Evolutionary conservation across 1,140 invertebrate species (phyloP).

Genomic region (Scaptomyza pallida): DNA sequence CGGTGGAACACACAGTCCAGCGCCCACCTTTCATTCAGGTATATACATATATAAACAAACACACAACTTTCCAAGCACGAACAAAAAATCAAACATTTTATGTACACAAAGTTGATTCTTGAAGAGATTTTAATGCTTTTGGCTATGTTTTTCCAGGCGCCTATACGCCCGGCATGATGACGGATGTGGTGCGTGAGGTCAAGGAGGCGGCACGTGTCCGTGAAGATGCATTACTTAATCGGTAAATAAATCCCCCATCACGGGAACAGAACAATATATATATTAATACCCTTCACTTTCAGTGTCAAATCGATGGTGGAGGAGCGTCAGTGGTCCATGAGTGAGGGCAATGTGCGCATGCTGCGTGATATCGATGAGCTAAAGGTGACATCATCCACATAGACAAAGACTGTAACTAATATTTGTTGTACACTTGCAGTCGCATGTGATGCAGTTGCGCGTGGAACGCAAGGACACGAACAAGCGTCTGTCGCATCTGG

Average conservation of each 20-base stretch:
- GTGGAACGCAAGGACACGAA: conserved; percentile 76
- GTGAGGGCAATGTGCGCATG: conserved; percentile 84
- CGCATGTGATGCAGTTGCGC: conserved; percentile 71
- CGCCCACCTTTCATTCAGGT: conserved; percentile 84
- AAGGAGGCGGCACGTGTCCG: conserved; percentile 89
- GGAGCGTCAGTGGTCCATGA: conserved; percentile 85
- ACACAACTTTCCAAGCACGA: not conserved
- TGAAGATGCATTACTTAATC: conserved; percentile 88
- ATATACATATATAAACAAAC: conserved; percentile 26
- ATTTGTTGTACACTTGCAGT: too few species aligned
- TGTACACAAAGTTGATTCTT: not conserved
- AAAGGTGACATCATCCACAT: conserved; percentile 54
- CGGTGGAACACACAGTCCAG: conserved; percentile 83
- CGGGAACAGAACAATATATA: too few species aligned
- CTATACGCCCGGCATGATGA: conserved; percentile 90
- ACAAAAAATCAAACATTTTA: not conserved
- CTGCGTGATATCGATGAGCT: conserved; percentile 82
- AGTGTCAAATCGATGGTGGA: conserved; percentile 87
- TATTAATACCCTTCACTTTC: not conserved
- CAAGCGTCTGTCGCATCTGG: conserved; percentile 73
- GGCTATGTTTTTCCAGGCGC: conserved; percentile 73
- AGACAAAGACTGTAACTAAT: too few species aligned
- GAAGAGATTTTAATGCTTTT: not conserved
- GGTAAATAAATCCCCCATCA: conserved; percentile 51
- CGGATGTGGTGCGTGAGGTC: conserved; percentile 90